Percentiles rank a stretch among this genome's conserved stretches.
phyloP scores from a whole-genome alignment of 2,113 vertebrate species.

The Turdus rufiventris region DNA sequence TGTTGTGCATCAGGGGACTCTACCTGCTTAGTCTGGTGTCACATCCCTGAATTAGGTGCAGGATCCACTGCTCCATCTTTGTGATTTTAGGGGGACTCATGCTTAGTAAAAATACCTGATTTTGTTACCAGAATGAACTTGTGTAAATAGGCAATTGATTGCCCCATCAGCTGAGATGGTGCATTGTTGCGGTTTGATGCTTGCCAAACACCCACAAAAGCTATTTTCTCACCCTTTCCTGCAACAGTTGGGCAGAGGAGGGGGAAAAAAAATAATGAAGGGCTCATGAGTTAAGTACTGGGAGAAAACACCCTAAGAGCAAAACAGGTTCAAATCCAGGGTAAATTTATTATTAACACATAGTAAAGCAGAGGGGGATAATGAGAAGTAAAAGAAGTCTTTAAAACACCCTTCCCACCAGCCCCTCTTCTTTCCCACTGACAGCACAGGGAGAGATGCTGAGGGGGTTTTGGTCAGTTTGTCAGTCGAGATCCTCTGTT shows the following conservation, averaged over 20 bases:
- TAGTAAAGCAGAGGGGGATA: background rate
- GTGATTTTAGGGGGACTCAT: background rate
- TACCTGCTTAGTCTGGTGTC: background rate
- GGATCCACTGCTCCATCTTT: background rate
- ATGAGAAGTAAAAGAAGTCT: background rate
- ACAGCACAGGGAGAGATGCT: background rate
- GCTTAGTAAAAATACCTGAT: background rate
- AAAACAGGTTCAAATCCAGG: background rate
- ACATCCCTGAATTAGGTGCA: background rate
- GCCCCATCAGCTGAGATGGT: background rate
- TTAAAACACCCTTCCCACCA: background rate
- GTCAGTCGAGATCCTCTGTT: background rate
- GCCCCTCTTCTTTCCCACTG: fast-evolving
- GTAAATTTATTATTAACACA: background rate
- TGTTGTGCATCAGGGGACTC: background rate
- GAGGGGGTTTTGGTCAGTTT: background rate
- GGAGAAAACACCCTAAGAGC: background rate
- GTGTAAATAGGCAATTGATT: background rate
- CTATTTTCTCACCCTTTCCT: background rate
- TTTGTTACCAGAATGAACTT: background rate
- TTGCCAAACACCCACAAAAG: background rate
- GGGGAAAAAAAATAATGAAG: background rate
- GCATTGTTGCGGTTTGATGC: background rate
- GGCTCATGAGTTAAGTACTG: background rate
- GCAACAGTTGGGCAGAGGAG: background rate